phyloP scores from a whole-genome alignment of 2,888 invertebrate species.

The Siphonodentalium dalli region DNA sequence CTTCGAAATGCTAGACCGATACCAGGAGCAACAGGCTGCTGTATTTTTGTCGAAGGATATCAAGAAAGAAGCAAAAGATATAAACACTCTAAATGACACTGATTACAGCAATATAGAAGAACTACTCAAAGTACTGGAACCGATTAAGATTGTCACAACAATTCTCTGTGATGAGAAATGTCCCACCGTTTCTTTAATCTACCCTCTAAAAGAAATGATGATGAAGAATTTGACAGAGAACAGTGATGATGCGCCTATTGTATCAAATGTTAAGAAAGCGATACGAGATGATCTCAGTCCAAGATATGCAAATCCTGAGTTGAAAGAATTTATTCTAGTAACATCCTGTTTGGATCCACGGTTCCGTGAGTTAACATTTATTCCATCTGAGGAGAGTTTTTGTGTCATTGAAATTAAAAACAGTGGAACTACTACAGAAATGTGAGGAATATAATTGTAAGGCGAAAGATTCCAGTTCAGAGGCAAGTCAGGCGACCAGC shows the following conservation, averaged over 20 bases:
- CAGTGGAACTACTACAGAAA: too few species aligned
- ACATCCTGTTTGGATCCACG: slow-evolving; percentile 2
- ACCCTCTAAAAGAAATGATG: slow-evolving; percentile 1
- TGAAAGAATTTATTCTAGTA: not conserved
- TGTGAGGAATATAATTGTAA: too few species aligned
- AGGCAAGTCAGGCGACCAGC: too few species aligned
- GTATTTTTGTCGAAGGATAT: not conserved
- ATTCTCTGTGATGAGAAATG: slow-evolving; percentile 1
- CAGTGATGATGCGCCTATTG: not conserved
- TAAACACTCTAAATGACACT: not conserved
- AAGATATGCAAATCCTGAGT: not conserved
- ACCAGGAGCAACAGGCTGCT: not conserved
- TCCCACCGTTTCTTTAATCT: slow-evolving; percentile 4
- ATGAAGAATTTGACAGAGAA: not conserved
- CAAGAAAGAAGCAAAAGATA: not conserved
- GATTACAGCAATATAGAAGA: not conserved
- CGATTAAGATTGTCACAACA: slow-evolving; percentile 1
- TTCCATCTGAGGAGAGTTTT: too few species aligned
- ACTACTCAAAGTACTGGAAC: slow-evolving; percentile 1
- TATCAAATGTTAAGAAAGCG: not conserved
- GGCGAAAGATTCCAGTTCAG: too few species aligned
- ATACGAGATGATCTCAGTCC: not conserved
- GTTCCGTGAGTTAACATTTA: too few species aligned
- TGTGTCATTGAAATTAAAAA: too few species aligned
- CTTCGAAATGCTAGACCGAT: slow-evolving; percentile 1